These are phyloP conservation scores for Pithys albifrons DNA, from an alignment of 2,113 vertebrate species.

Conservation along the genomic window DNA sequence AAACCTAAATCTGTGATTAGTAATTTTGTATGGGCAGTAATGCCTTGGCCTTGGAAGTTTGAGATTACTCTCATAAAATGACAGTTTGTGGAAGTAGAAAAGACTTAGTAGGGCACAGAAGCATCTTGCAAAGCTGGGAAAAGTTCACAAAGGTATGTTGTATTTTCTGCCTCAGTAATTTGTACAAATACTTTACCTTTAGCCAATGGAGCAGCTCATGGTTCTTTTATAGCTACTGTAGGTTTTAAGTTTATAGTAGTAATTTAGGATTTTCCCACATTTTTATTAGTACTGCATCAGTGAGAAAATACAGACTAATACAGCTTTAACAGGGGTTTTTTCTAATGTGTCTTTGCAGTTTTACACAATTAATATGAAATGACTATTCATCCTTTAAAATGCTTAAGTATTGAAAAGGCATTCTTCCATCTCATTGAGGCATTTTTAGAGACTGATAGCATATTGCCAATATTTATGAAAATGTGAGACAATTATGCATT, in stretches of 20 bases:
- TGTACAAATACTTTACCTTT: background rate
- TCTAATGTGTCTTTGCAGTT: background rate
- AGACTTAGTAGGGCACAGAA: background rate
- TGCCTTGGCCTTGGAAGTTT: background rate
- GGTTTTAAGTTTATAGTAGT: background rate
- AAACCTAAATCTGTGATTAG: background rate
- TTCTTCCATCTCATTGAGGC: background rate
- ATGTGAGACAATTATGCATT: conserved; percentile 8
- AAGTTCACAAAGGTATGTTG: background rate
- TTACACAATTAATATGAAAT: background rate
- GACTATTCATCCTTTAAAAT: background rate
- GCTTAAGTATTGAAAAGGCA: background rate
- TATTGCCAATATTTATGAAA: conserved; percentile 46
- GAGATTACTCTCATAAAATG: background rate
- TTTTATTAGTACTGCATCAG: background rate
- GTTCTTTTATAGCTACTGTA: background rate
- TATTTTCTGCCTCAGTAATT: background rate
- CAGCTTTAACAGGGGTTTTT: conserved; percentile 14
- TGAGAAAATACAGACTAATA: background rate
- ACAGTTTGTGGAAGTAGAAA: background rate
- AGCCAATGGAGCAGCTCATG: background rate
- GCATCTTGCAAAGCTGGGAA: background rate
- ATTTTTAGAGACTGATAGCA: conserved; percentile 18
- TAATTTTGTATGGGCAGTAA: background rate
- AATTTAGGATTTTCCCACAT: background rate